These are phyloP conservation scores for Lichenostomus cassidix DNA, from an alignment of 2,113 vertebrate genomes.

Conservation along the genomic window DNA sequence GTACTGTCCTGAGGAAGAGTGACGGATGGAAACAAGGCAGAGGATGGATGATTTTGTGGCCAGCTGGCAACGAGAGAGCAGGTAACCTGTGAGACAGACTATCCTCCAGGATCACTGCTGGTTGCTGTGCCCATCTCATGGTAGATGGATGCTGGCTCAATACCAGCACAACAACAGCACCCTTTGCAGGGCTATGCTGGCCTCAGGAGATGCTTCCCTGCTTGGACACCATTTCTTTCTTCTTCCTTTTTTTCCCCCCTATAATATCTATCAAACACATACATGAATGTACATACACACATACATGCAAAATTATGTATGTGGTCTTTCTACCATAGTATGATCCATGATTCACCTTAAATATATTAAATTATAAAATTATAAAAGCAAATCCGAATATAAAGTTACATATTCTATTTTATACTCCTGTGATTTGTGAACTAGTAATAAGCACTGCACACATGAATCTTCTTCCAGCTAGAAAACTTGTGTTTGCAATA, in stretches of 20 bases:
- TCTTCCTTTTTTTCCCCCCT: fast-evolving
- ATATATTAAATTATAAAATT: background rate
- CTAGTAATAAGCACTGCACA: background rate
- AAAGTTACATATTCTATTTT: background rate
- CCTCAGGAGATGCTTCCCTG: background rate
- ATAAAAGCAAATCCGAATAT: background rate
- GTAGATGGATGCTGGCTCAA: background rate
- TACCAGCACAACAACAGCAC: background rate
- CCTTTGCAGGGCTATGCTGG: background rate
- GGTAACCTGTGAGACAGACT: background rate
- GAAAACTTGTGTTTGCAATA: background rate
- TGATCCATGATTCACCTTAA: background rate
- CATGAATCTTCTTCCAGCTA: background rate
- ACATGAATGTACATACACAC: fast-evolving
- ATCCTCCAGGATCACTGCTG: background rate
- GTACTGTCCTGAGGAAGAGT: background rate
- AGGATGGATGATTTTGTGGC: background rate
- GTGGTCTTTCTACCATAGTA: background rate
- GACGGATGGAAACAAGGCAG: background rate
- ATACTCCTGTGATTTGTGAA: background rate
- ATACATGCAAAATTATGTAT: background rate
- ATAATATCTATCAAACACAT: background rate
- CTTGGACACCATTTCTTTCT: background rate
- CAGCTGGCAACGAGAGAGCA: background rate
- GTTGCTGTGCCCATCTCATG: background rate